Base-by-base conservation (phyloP, 2,113 vertebrate genomes). In the Apteryx owenii region DNA sequence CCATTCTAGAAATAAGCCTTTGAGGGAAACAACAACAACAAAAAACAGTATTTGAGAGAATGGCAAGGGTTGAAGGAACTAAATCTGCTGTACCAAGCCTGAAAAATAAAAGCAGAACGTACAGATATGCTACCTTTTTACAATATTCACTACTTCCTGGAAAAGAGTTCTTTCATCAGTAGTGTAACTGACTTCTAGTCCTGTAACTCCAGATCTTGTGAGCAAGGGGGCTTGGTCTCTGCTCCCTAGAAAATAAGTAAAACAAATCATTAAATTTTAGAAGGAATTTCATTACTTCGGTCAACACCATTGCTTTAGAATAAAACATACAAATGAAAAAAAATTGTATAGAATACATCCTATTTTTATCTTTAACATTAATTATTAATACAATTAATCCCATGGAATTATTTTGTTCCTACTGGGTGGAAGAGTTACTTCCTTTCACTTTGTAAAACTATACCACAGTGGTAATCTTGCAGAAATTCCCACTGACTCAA, bases 161-260 rank as follows among this genome's bases (percentile, higher is more conserved):
- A 99, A 99, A 97, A 99, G 99, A 97, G 98, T 95, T 98, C 98
- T 99, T 97, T 99, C 99, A 95, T 99, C 99, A 70, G 97, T 95
- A 95, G 98, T 96, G 58, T 99, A 99, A n/a, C 98, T 99, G 97
- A 99, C 99, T 97, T 99, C 98, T 96, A 99, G 97, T 95, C 99
- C 99, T 87, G 99, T 98, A 96, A 99, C 95, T 82, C 99, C 99
- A 75, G 99, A 99, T 98, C 99, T 99, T 97, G 99, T 98, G 94
- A 99, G 99, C 95, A 99, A 98, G 72, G 99, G 99, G 15, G 98
- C 98, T 93, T 98, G 98, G 92, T 90, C 97, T 97, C 98, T 98
- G 82, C 96, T 90, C 95, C 98, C 99, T 99, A 96, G 89, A 96
- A 95, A 97, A 96, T 60, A 98, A 97, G 94, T 81, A 85, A 93